These are phyloP conservation scores for Lepidotrigona ventralis DNA, from an alignment of 1,140 invertebrate species.

Conservation along the genomic window DNA sequence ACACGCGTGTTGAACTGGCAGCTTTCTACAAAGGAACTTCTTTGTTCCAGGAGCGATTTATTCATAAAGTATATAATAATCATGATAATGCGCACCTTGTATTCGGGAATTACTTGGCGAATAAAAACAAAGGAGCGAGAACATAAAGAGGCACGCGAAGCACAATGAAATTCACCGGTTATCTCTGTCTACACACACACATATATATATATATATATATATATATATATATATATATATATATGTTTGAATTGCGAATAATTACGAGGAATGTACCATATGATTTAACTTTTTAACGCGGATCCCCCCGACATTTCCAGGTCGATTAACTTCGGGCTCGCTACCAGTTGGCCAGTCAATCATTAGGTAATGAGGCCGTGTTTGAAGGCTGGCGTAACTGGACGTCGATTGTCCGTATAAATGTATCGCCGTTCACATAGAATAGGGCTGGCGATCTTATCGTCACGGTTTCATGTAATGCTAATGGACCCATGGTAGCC, in stretches of 20 bases:
- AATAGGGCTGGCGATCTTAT: constrained; percentile 35
- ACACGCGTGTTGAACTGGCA: background rate
- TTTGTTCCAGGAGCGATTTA: background rate
- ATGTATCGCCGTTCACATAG: constrained; percentile 26
- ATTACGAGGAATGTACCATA: constrained; percentile 13
- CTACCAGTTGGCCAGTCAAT: constrained; percentile 39
- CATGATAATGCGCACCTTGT: background rate
- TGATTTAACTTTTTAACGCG: constrained; percentile 13
- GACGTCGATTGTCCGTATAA: constrained; percentile 39
- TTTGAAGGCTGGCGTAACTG: constrained; percentile 5
- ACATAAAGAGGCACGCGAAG: background rate
- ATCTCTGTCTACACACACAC: background rate
- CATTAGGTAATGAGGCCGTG: constrained; percentile 46
- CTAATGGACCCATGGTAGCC: constrained; percentile 44
- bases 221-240: background rate
- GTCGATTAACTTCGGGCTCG: constrained; percentile 35
- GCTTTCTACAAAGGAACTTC: background rate
- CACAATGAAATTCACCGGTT: background rate
- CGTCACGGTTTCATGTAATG: constrained; percentile 47
- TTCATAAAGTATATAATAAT: background rate
- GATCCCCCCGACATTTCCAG: background rate
- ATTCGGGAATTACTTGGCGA: background rate
- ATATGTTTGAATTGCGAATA: background rate
- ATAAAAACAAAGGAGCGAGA: background rate
- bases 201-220: background rate